Evolutionary conservation across 2,888 invertebrate genomes (phyloP), one percentile per base, ranked within the genome.

Genomic region (Pseudanteris insignis): DNA sequence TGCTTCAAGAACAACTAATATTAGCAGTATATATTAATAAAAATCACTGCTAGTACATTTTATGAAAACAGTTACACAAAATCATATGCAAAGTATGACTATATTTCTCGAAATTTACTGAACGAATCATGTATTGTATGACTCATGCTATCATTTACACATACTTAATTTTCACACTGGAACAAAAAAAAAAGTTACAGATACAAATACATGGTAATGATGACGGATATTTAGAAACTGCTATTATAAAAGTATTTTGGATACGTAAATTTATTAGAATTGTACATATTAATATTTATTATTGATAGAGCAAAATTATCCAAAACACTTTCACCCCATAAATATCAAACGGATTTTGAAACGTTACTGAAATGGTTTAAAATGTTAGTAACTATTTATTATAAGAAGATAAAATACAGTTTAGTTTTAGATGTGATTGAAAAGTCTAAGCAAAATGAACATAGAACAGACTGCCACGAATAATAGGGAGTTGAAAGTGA

Each of bases 401-500:
- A 55, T 44, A 53, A 48, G 48, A 50, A 58, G 58, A 63, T 50
- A 59, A 40, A 60, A 57, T 63, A 64, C 64, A 65, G 51, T 66
- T 48, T 36, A 60, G 55, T 41, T 46, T 41, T 12, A 58, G 47
- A 60, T 54, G 34, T 60, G 46, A 26, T 51, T 33, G 62, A 68
- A 67, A 70, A 59, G 66, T 70, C 64, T 59, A 73, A 75, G 74
- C 72, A 68, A 65, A 71, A 67, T 66, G 62, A 71, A 74, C 70
- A 72, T 65, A 64, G 62, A 70, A 69, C 73, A 69, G 66, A 64
- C 65, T 66, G 63, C 65, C 63, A 67, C 59, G 55, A 63, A 51
- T 55, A 57, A 50, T 38, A 53, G 46, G 60, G 63, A 40, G 36
- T 5, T 40, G 57, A 29, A 34, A 63, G 34, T 48, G 46, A 12